phyloP scores from a whole-genome alignment of 2,797 vertebrate genomes.

The Rhodeus uyekii region DNA sequence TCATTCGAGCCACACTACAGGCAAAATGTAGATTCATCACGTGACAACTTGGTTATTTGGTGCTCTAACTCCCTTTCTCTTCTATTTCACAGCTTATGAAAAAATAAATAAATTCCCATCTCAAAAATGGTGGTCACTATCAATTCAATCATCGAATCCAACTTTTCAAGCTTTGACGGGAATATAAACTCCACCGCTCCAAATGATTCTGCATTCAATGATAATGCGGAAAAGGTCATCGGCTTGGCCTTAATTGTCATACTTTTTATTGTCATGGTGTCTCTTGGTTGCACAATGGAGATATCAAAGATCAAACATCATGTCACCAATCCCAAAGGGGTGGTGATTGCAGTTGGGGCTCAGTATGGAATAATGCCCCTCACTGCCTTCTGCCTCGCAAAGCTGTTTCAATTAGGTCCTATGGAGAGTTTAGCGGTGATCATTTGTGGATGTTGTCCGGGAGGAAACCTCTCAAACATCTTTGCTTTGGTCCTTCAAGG shows the following conservation, averaged over 20 bases:
- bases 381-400: conserved; percentile 75
- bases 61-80: background rate
- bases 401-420: conserved; percentile 71
- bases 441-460: conserved; percentile 84
- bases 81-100: background rate
- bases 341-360: conserved; percentile 73
- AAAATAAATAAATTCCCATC: background rate
- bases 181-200: conserved; percentile 14
- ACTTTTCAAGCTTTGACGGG: background rate
- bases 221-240: conserved; percentile 60
- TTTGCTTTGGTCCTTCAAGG: conserved; percentile 76
- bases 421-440: conserved; percentile 75
- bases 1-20: no score
- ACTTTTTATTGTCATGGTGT: conserved; percentile 74
- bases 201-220: conserved; percentile 58
- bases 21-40: no score
- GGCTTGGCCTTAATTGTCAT: conserved; percentile 52
- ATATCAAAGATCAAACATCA: conserved; percentile 79
- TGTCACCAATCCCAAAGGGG: conserved; percentile 80
- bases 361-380: conserved; percentile 87
- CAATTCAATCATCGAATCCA: background rate
- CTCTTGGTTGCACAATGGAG: conserved; percentile 85
- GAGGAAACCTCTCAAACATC: conserved; percentile 81
- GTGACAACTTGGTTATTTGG: background rate
- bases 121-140: background rate